Base-by-base conservation (phyloP, 2,797 vertebrate species). In the Pogonophryne albipinna region DNA sequence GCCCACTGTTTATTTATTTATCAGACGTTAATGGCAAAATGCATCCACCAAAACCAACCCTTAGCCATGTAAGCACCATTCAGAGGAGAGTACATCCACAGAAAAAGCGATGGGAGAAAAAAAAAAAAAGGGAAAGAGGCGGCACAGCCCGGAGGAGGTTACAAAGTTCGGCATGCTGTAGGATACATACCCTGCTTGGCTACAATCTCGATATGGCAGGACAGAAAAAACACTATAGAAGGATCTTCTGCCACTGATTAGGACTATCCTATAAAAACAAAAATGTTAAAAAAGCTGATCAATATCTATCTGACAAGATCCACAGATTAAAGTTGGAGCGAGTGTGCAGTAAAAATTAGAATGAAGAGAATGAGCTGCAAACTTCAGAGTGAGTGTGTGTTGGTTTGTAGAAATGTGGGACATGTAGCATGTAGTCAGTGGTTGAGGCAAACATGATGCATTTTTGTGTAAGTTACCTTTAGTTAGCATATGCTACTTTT, bases 151-250 rank as follows among this genome's bases (percentile, higher is more conserved):
- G 83, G 82, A 87, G 79, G 76, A 86, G 55, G 83, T 78, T 76
- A 85, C 76, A 74, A 80, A 78, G 88, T 87, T 92, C 83, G 76
- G 90, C 94, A 96, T 96, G 95, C 95, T 92, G 93, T 90, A 77
- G 92, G 82, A 97, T 98, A 99, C 98, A 95, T 99, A 99, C 98
- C 98, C 98, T 92, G 95, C 90, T 93, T 98, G 97, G 95, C 96
- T 96, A 96, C 96, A 97, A 97, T 99, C 97, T 93, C 97, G 97
- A 95, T 99, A 99, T 75, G 98, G 98, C 96, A 99, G 96, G 95
- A 99, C 97, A 94, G 98, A 99, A 96, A 99, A 99, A 95, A 99
- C 97, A 96, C 97, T 98, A 96, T 99, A 99, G 96, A 99, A 96
- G 95, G 98, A 99, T 97, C 98, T 98, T 97, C 98, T 98, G 96